Evolutionary conservation across 1,140 invertebrate species (phyloP), one percentile per base, ranked within the genome.

Genomic region (Drosophila nigromelanica): DNA sequence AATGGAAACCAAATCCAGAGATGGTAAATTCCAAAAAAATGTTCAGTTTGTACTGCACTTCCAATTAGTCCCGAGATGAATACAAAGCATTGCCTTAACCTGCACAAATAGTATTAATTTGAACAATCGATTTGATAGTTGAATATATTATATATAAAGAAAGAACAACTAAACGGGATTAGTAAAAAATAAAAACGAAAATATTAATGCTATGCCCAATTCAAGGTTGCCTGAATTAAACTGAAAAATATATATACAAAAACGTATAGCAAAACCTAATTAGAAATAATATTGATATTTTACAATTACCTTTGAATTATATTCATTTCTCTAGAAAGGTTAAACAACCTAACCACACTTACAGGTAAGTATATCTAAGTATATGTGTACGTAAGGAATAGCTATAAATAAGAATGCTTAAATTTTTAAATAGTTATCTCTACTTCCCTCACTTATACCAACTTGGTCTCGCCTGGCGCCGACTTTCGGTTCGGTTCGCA

Each of bases 1-100:
- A 48, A 66, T 61, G 30, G 47, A 61, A 52, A 52, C 50, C 56
- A 40, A 42, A 63, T 21, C 24, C 33, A 11, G 2, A 40, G 27
- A 14, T 42, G 27, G 11, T 30, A 43, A 37, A 54, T 52, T 43
- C 8, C 30, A 37, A 62, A 37, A 54, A 45, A 8, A 48, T 15
- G n/a, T 21, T 18, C 48, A 64, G 12, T 21, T 47, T 42, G 2
- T 62, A 24, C 24, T 12, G 21, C 52, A 33, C 15, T 37, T 37
- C 18, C 37, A 39, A 61, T 52, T 52, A 62, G n/a, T 43, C 18
- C 24, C 5, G 11, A 52, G 8, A 14, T 27, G 30, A 35, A 42
- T 52, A 8, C 12, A 24, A 48, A 48, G 45, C 21, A 27, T 24
- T 7, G 11, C 0, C 45, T 18, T 3, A 18, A 12, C 10, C 5